Evolutionary conservation across 2,888 invertebrate species (phyloP).

Genomic region (Halictus ligatus): DNA sequence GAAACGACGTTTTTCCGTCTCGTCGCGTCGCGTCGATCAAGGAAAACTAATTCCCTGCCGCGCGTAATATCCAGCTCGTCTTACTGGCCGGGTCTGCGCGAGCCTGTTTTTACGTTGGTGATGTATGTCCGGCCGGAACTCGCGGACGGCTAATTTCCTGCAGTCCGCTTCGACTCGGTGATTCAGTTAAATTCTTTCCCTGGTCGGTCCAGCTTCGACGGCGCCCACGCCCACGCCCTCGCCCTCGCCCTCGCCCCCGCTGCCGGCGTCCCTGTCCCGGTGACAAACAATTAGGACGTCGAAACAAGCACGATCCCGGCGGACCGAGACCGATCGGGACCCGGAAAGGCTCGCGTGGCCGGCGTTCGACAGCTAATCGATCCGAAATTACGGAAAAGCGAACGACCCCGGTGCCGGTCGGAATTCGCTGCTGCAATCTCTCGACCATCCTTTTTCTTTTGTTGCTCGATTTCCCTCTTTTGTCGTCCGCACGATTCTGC

Average conservation of each 20-base stretch:
- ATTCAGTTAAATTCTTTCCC: constrained; percentile 23
- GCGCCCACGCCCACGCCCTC: neutral
- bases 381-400: constrained; percentile 46
- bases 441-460: constrained; percentile 10
- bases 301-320: constrained; percentile 22
- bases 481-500: constrained; percentile 1
- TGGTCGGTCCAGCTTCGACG: neutral
- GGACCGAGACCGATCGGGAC: constrained; percentile 28
- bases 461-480: constrained; percentile 11
- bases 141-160: constrained; percentile 34
- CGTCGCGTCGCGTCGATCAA: neutral
- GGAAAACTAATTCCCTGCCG: constrained; percentile 32
- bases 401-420: constrained; percentile 12
- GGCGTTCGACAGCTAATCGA: constrained; percentile 44
- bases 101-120: constrained; percentile 26
- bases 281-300: constrained; percentile 41
- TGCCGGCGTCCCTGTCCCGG: neutral
- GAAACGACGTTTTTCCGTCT: constrained; percentile 26
- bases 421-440: constrained; percentile 26
- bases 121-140: constrained; percentile 3
- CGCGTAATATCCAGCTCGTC: constrained; percentile 29
- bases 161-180: constrained; percentile 3
- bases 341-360: constrained; percentile 26
- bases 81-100: constrained; percentile 2
- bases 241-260: neutral